Evolutionary conservation across 2,888 invertebrate genomes (phyloP).

Genomic region (Andrena bicolor): DNA sequence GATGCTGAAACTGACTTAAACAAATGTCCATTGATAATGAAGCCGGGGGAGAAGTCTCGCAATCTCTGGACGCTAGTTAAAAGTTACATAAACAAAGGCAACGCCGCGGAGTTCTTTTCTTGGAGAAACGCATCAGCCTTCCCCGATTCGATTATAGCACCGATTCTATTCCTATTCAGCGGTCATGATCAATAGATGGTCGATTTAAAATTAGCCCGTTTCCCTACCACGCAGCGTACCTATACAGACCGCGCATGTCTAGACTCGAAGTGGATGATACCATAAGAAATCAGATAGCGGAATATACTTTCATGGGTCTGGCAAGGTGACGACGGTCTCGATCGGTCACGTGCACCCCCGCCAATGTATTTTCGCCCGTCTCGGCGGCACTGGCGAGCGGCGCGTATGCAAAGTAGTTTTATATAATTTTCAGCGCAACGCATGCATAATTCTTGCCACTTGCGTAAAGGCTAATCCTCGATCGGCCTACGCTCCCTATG

Average conservation of each 20-base stretch:
- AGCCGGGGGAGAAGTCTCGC: too few species aligned
- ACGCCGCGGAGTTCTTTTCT: neutral
- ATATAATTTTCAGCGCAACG: constrained; percentile 48
- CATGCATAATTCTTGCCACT: constrained; percentile 41
- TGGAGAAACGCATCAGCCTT: constrained; percentile 17
- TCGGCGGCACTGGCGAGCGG: neutral
- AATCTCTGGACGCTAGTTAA: neutral
- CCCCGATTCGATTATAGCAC: constrained; percentile 36
- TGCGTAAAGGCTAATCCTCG: constrained; percentile 45
- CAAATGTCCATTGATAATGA: too few species aligned
- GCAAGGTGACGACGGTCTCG: neutral
- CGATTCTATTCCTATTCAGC: constrained; percentile 24
- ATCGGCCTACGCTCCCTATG: neutral
- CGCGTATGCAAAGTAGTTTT: constrained; percentile 37
- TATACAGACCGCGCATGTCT: neutral
- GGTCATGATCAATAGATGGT: constrained; percentile 25
- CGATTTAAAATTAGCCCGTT: constrained; percentile 43
- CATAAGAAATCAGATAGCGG: neutral
- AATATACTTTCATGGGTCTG: neutral
- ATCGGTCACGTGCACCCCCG: constrained; percentile 16
- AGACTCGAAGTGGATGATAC: neutral
- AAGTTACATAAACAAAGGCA: neutral
- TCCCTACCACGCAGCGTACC: neutral
- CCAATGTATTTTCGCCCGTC: constrained; percentile 16
- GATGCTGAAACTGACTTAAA: too few species aligned